Evolutionary conservation across 2,888 invertebrate genomes (phyloP).

Genomic region (Actias luna): DNA sequence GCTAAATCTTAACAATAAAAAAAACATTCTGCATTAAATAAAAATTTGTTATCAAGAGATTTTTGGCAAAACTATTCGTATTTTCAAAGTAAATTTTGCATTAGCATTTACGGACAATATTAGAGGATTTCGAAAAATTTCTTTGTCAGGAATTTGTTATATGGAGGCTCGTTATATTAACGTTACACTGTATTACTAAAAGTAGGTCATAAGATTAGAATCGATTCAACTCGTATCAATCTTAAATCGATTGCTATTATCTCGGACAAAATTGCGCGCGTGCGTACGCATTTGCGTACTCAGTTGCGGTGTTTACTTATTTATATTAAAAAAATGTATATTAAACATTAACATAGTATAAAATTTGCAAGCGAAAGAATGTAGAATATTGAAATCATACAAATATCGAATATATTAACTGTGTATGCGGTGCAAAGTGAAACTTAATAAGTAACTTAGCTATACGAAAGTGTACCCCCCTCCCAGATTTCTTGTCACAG

Average conservation of each 20-base stretch:
- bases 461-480: not conserved
- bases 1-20: no score
- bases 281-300: not conserved
- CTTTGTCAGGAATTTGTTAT: no score
- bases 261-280: not conserved
- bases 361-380: not conserved
- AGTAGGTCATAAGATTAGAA: not conserved
- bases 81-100: no score
- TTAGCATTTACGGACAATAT: no score
- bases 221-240: not conserved
- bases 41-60: no score
- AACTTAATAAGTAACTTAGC: not conserved
- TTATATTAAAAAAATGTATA: not conserved
- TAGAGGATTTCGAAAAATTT: no score
- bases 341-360: not conserved
- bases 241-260: not conserved
- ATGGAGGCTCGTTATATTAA: no score
- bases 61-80: no score
- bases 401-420: not conserved
- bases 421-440: not conserved
- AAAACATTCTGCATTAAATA: no score
- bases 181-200: no score
- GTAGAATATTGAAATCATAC: not conserved
- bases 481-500: no score
- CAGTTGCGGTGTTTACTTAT: not conserved